Evolutionary conservation across 2,888 invertebrate species (phyloP).

Genomic region (Caenorhabditis uteleia): DNA sequence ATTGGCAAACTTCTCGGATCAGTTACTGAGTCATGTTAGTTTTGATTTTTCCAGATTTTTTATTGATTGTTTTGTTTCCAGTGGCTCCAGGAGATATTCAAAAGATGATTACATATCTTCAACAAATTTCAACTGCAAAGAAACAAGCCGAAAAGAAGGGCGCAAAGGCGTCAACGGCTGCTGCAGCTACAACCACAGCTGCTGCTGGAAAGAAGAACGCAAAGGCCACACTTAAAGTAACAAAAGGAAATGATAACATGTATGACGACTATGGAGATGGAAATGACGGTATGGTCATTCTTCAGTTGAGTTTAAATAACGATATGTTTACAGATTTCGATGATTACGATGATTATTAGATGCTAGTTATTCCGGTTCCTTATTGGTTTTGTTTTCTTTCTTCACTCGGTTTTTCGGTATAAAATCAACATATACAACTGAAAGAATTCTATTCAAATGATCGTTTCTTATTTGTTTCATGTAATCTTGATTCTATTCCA

Average conservation of each 20-base stretch:
- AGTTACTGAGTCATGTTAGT: slow-evolving; percentile 49
- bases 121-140: slow-evolving; percentile 49
- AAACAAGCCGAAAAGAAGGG: slow-evolving; percentile 52
- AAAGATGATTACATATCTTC: slow-evolving; percentile 57
- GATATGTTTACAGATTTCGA: slow-evolving; percentile 21
- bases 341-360: slow-evolving; percentile 34
- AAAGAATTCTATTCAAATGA: too few species aligned
- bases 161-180: slow-evolving; percentile 6
- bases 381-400: neutral
- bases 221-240: slow-evolving; percentile 40
- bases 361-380: neutral
- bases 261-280: slow-evolving; percentile 44
- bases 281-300: slow-evolving; percentile 1
- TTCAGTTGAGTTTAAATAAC: neutral
- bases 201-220: slow-evolving; percentile 28
- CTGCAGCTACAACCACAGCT: slow-evolving; percentile 12
- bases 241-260: slow-evolving; percentile 36
- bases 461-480: too few species aligned
- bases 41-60: slow-evolving; percentile 7
- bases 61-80: slow-evolving; percentile 19
- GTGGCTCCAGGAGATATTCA: slow-evolving; percentile 50
- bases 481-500: too few species aligned
- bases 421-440: too few species aligned
- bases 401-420: too few species aligned
- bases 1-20: slow-evolving; percentile 41